Evolutionary conservation across 2,888 invertebrate genomes (phyloP).

Genomic region (Blomia tropicalis): DNA sequence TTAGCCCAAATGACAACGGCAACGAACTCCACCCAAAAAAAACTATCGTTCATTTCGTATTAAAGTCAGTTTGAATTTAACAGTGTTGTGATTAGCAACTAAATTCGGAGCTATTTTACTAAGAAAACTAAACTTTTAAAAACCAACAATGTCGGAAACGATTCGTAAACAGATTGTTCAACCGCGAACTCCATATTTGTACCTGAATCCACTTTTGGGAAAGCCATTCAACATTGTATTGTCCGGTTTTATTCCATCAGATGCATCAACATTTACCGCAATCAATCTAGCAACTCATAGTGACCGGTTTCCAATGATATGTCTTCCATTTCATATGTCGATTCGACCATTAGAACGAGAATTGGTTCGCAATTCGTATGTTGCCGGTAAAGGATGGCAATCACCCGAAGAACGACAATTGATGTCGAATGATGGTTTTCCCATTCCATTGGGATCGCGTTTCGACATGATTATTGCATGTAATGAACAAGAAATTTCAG

Average conservation of each 20-base stretch:
- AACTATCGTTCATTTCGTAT: too few species aligned
- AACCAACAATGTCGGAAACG: neutral
- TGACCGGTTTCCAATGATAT: neutral
- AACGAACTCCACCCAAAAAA: too few species aligned
- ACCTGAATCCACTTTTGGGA: neutral
- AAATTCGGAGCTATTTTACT: too few species aligned
- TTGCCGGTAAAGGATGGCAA: neutral
- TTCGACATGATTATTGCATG: neutral
- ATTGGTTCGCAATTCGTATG: neutral
- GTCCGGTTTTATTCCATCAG: neutral
- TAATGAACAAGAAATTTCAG: neutral
- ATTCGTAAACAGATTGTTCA: neutral
- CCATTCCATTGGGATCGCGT: neutral
- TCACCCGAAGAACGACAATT: neutral
- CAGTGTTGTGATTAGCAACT: too few species aligned
- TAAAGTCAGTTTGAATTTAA: too few species aligned
- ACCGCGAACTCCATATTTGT: neutral
- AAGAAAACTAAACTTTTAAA: too few species aligned
- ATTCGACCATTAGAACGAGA: neutral
- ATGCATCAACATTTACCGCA: neutral
- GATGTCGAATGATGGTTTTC: neutral
- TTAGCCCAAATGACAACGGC: too few species aligned
- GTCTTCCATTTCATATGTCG: neutral
- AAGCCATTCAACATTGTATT: neutral
- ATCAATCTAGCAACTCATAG: neutral